phyloP scores from a whole-genome alignment of 1,140 invertebrate genomes.

The Nephila pilipes region DNA sequence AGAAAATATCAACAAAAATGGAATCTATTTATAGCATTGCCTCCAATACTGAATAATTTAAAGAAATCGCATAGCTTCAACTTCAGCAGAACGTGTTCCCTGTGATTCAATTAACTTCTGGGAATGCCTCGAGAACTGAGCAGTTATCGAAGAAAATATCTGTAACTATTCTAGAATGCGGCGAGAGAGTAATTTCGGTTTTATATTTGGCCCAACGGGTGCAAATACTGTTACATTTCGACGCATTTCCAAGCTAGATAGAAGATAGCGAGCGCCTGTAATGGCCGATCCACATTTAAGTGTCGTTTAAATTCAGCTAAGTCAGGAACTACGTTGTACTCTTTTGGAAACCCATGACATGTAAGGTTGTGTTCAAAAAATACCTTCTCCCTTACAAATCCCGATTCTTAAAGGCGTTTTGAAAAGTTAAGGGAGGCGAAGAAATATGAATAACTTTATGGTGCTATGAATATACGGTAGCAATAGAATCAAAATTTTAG shows the following conservation, averaged over 20 bases:
- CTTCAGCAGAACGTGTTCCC: slow-evolving; percentile 57
- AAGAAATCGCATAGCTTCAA: slow-evolving; percentile 49
- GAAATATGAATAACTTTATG: slow-evolving; percentile 34
- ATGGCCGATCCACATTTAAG: slow-evolving; percentile 49
- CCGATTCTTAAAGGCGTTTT: slow-evolving; percentile 5
- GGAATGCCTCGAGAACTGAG: slow-evolving; percentile 62
- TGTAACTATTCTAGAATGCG: slow-evolving; percentile 67
- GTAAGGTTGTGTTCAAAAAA: not conserved
- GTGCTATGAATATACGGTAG: not conserved
- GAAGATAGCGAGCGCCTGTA: slow-evolving; percentile 35
- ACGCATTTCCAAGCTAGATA: slow-evolving; percentile 24
- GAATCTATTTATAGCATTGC: slow-evolving; percentile 70
- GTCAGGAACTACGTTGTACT: slow-evolving; percentile 24
- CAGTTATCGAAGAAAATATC: slow-evolving; percentile 69
- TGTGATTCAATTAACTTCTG: slow-evolving; percentile 66
- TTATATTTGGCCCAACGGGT: slow-evolving; percentile 72
- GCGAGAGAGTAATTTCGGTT: slow-evolving; percentile 66
- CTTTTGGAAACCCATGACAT: not conserved
- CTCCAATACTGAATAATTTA: slow-evolving; percentile 70
- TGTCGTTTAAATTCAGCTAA: slow-evolving; percentile 62
- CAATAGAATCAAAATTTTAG: not conserved
- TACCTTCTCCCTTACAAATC: not conserved
- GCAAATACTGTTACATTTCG: slow-evolving; percentile 68
- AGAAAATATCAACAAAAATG: slow-evolving; percentile 49
- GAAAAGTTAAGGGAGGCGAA: not conserved